Evolutionary conservation across 2,797 vertebrate species (phyloP).

Genomic region (Nyctibius grandis): DNA sequence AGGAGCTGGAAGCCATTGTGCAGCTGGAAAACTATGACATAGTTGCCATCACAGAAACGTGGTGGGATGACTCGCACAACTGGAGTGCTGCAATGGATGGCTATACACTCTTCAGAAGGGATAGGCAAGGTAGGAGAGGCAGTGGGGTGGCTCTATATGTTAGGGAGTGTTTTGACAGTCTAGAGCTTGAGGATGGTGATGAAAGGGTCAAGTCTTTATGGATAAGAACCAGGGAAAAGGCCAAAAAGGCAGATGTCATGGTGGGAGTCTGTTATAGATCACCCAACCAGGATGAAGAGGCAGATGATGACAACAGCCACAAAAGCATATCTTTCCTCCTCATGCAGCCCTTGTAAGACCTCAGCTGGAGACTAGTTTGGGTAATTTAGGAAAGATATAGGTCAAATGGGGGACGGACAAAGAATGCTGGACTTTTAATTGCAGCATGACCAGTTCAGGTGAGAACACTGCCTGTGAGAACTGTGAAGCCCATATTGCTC

Average conservation of each 20-base stretch:
- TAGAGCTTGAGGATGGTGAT: no score
- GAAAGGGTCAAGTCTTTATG: background rate
- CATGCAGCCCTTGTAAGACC: background rate
- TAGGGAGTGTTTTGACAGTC: no score
- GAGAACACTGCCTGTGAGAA: background rate
- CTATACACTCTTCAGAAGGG: no score
- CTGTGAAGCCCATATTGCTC: background rate
- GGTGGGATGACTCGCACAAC: no score
- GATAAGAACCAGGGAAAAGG: background rate
- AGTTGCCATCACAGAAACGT: no score
- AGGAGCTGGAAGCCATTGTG: no score
- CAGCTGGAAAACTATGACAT: no score
- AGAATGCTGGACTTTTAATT: background rate
- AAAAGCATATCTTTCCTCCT: background rate
- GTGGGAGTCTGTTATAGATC: background rate
- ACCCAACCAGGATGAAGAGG: background rate
- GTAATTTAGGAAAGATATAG: background rate
- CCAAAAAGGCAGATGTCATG: background rate
- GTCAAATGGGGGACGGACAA: background rate
- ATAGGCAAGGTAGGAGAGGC: no score
- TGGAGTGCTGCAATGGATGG: no score
- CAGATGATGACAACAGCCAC: background rate
- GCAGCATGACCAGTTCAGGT: background rate
- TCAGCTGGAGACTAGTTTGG: background rate
- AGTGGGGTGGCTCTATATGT: no score